Percentiles rank a stretch among this genome's conserved stretches.
Evolutionary conservation across 2,888 invertebrate species (phyloP).

Genomic region (Drosophila buzzatii): DNA sequence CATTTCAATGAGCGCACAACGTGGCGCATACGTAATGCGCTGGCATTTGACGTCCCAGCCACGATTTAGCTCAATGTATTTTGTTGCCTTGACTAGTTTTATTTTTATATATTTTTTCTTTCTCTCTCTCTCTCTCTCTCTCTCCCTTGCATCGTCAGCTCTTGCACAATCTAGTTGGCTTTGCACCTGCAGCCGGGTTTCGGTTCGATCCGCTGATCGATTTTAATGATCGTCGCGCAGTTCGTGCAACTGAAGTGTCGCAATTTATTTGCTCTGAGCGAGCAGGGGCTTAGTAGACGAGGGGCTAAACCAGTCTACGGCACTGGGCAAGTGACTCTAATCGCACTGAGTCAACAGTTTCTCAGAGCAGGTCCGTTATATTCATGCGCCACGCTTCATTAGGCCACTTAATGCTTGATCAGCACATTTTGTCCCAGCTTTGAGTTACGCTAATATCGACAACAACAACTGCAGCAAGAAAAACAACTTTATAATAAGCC

Average conservation of each 20-base stretch:
- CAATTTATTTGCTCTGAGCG: constrained; percentile 24
- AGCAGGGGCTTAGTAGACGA: background rate
- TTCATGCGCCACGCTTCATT: constrained; percentile 72
- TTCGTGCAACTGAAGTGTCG: constrained; percentile 51
- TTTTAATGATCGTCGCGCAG: constrained; percentile 39
- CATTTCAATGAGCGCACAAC: constrained; percentile 67
- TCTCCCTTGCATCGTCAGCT: constrained; percentile 5
- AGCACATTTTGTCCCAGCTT: constrained; percentile 61
- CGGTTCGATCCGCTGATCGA: constrained; percentile 45
- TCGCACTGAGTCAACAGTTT: constrained; percentile 46
- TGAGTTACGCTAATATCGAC: constrained; percentile 58
- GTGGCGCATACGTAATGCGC: constrained; percentile 54
- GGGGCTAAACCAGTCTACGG: background rate
- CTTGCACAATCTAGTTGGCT: constrained; percentile 57
- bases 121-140: background rate
- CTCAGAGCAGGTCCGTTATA: constrained; percentile 62
- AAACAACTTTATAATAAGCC: constrained; percentile 29
- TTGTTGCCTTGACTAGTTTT: constrained; percentile 22
- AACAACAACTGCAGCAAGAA: constrained; percentile 12
- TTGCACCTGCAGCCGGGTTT: constrained; percentile 56
- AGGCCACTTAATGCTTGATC: constrained; percentile 70
- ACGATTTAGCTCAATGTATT: constrained; percentile 49
- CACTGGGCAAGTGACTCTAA: constrained; percentile 10
- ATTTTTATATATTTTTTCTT: background rate
- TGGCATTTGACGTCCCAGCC: constrained; percentile 44